Base-by-base conservation (phyloP, 1,140 invertebrate species). In the Oryctes rhinoceros region DNA sequence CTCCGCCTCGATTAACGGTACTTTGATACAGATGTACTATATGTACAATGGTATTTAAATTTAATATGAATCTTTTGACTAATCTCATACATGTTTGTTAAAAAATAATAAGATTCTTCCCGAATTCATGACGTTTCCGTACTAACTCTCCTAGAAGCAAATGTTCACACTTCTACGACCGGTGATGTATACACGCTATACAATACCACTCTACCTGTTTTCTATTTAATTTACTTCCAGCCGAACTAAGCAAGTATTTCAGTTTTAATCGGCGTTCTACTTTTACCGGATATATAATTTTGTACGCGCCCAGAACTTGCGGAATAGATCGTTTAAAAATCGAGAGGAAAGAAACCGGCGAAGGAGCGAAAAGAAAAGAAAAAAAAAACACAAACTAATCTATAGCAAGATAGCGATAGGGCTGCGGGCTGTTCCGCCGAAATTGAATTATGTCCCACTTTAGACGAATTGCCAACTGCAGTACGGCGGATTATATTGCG, bases 251-350 rank as follows among this genome's bases (percentile, higher is more conserved):
- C 18, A 24, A 30, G 65, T 71, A 35, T 71, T 24, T 71, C 24
- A 71, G 65, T 71, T 71, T 24, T 20, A 15, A 37, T 35, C 9
- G 65, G 65, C 10, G 65, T 24, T 71, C 65, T 71, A 71, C 65
- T 71, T 71, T 71, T 71, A 71, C 65, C 65, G 65, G 65, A 71
- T 71, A 71, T 71, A 24, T 71, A 71, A 71, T 71, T 71, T 71
- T 59, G 53, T 18, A 24, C 65, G 65, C 65, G 24, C 18, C 35
- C 24, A 24, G 35, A 15, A 71, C 65, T 71, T 35, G n/a, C 53
- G 18, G 65, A 71, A 71, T 24, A 10, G 65, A 37, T 71, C 24
- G 20, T 5, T 37, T 71, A 71, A 71, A 67, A 71, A 71, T 71
- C 35, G 65, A 71, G 35, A 71, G 35, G 65, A 13, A 71, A 71